Conservation (phyloP, 2,113 vertebrate genomes). For the Aspidoscelis tigris region DNA sequence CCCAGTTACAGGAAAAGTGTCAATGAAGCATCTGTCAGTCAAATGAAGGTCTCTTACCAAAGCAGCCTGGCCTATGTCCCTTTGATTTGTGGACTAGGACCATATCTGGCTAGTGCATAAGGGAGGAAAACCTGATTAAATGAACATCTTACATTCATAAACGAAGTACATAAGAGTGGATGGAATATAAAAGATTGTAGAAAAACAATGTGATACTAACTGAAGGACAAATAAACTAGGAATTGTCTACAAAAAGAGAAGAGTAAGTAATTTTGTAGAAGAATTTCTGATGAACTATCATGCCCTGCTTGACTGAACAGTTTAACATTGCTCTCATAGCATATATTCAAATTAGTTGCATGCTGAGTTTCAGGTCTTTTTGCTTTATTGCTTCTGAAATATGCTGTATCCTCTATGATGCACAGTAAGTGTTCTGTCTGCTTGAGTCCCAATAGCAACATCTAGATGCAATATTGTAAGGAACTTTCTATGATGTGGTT, state of each 20-base stretch:
- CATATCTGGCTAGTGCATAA: background rate
- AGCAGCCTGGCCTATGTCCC: background rate
- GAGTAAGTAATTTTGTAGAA: background rate
- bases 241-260: background rate
- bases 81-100: background rate
- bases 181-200: no score
- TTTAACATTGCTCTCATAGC: background rate
- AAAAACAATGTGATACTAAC: background rate
- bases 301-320: background rate
- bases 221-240: background rate
- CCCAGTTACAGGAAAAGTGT: no score
- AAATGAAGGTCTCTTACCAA: background rate
- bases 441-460: background rate
- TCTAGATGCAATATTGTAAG: background rate
- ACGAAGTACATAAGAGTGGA: background rate
- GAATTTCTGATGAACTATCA: constrained; percentile 18
- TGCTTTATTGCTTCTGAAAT: constrained; percentile 8
- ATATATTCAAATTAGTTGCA: background rate
- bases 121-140: background rate
- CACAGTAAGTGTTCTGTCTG: background rate
- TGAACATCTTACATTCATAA: background rate
- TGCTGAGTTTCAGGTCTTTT: background rate
- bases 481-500: background rate
- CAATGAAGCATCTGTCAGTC: background rate
- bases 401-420: background rate